Evolutionary conservation across 2,797 vertebrate genomes (phyloP).

Genomic region (Paguma larvata): DNA sequence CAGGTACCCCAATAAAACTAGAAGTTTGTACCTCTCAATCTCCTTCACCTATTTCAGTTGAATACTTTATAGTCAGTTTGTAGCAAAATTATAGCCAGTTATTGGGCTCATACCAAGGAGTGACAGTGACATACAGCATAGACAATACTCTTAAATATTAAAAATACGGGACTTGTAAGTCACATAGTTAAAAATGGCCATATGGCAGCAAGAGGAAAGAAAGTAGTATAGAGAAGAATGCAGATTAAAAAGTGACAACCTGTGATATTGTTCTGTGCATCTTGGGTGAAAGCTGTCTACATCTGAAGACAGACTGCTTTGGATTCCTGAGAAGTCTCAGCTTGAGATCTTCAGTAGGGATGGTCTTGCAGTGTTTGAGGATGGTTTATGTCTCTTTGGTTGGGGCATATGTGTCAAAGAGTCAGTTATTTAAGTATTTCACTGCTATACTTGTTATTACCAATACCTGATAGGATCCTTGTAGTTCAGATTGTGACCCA

Average conservation of each 20-base stretch:
- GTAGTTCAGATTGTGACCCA: neutral
- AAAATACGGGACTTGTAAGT: neutral
- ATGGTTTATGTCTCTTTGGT: neutral
- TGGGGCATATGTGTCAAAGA: neutral
- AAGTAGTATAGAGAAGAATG: neutral
- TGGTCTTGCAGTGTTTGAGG: neutral
- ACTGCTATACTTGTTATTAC: neutral
- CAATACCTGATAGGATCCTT: neutral
- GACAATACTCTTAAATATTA: neutral
- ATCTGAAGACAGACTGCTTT: neutral
- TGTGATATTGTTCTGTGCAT: neutral
- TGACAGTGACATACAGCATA: neutral
- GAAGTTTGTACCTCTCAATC: neutral
- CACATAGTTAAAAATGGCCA: neutral
- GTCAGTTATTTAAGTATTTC: neutral
- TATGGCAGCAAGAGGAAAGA: neutral
- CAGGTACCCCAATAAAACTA: neutral
- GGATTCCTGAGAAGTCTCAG: neutral
- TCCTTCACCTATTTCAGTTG: neutral
- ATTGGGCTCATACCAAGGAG: neutral
- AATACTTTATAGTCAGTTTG: neutral
- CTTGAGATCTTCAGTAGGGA: neutral
- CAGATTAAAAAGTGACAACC: neutral
- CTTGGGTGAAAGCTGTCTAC: neutral
- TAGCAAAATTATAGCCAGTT: neutral